Percentiles rank a stretch among this genome's conserved stretches.
These are phyloP conservation scores for Tachystola acroxantha DNA, from an alignment of 2,888 invertebrate species.

Conservation along the genomic window DNA sequence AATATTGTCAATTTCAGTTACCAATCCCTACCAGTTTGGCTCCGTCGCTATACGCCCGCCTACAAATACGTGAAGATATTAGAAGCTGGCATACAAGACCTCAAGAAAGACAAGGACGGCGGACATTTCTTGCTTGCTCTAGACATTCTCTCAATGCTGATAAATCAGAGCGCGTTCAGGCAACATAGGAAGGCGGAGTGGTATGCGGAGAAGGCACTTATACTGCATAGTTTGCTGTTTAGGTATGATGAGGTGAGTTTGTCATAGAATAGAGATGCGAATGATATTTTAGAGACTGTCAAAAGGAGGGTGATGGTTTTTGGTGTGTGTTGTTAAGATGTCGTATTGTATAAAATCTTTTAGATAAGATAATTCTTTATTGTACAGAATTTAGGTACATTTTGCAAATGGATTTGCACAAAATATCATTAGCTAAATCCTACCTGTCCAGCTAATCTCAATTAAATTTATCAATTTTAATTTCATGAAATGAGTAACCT, in stretches of 20 bases:
- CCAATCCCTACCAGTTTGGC: conserved; percentile 61
- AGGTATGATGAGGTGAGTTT: conserved; percentile 45
- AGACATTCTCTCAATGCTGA: conserved; percentile 65
- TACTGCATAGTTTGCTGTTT: conserved; percentile 64
- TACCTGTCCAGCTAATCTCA: too few relatives aligned
- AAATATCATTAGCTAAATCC: too few relatives aligned
- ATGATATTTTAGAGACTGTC: too few relatives aligned
- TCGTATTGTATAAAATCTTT: too few relatives aligned
- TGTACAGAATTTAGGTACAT: too few relatives aligned
- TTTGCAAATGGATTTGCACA: too few relatives aligned
- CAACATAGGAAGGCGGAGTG: conserved; percentile 65
- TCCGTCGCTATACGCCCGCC: conserved; percentile 78
- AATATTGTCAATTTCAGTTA: conserved; percentile 42
- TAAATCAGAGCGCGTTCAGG: conserved; percentile 65
- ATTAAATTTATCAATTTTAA: too few relatives aligned
- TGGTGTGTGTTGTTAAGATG: too few relatives aligned
- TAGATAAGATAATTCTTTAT: too few relatives aligned
- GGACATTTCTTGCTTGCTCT: conserved; percentile 55
- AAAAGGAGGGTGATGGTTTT: too few relatives aligned
- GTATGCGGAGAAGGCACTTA: conserved; percentile 81
- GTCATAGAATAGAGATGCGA: too few relatives aligned
- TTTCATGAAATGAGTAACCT: too few relatives aligned
- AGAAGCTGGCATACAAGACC: conserved; percentile 47
- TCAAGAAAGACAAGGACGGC: conserved; percentile 44
- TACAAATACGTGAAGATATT: conserved; percentile 57